Percentiles rank a stretch among this genome's conserved stretches.
Evolutionary conservation across 2,113 vertebrate genomes (phyloP).

Genomic region (Emydocephalus ijimae): DNA sequence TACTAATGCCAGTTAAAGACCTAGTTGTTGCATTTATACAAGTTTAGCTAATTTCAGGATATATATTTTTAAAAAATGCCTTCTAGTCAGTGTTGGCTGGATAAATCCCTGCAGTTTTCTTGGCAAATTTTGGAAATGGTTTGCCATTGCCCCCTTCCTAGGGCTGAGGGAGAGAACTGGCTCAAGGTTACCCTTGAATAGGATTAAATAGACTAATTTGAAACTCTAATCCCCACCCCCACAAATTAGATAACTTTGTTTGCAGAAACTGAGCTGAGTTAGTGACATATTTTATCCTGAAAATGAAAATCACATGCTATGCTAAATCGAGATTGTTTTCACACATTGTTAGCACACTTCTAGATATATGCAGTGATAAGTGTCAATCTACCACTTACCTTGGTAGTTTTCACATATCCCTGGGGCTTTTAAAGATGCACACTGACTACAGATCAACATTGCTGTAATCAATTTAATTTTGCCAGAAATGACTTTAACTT

Average conservation of each 20-base stretch:
- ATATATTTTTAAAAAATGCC: neutral
- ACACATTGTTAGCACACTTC: conserved; percentile 18
- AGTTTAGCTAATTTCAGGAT: neutral
- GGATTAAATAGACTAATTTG: neutral
- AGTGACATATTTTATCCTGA: neutral
- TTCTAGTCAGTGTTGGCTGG: neutral
- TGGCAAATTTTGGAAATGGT: neutral
- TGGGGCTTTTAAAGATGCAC: conserved; percentile 2
- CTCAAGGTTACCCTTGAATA: neutral
- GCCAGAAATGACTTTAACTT: neutral
- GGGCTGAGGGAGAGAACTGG: neutral
- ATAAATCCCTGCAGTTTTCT: neutral
- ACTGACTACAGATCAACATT: conserved; percentile 4
- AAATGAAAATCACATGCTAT: conserved; percentile 22
- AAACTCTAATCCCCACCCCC: neutral
- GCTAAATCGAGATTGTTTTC: conserved; percentile 19
- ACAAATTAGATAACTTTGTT: neutral
- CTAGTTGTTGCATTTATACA: neutral
- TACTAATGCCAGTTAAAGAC: neutral
- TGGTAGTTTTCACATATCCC: conserved; percentile 22
- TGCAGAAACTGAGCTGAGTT: neutral
- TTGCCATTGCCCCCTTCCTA: neutral
- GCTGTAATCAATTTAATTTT: conserved; percentile 2
- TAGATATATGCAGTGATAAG: conserved; percentile 24
- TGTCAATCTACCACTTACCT: conserved; percentile 26